Conservation (phyloP, 2,113 vertebrate species). For the Gasterosteus nipponicus region DNA sequence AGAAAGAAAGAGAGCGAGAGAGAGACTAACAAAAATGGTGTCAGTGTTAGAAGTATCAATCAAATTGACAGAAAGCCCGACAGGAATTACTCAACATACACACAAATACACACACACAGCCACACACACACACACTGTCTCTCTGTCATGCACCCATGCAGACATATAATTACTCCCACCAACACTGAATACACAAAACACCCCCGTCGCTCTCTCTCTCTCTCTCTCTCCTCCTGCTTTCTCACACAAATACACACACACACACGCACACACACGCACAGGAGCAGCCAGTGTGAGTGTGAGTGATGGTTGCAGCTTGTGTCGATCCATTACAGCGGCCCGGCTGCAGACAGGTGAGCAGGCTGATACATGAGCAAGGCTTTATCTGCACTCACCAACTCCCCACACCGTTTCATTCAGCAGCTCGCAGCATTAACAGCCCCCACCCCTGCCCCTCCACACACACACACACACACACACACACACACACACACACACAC, state of each 20-base stretch:
- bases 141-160: slow-evolving; percentile 69
- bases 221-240: neutral
- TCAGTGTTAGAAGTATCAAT: slow-evolving; percentile 61
- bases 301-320: slow-evolving; percentile 69
- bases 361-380: slow-evolving; percentile 78
- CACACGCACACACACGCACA: slow-evolving; percentile 24
- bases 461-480: slow-evolving; percentile 20
- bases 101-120: slow-evolving; percentile 38
- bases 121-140: slow-evolving; percentile 49
- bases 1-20: neutral
- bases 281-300: slow-evolving; percentile 61
- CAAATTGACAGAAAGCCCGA: slow-evolving; percentile 53
- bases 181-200: slow-evolving; percentile 45
- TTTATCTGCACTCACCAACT: slow-evolving; percentile 77
- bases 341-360: slow-evolving; percentile 76
- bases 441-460: neutral
- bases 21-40: slow-evolving; percentile 32
- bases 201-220: slow-evolving; percentile 3
- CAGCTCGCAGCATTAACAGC: slow-evolving; percentile 50
- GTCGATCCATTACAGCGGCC: slow-evolving; percentile 74
- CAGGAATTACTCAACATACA: slow-evolving; percentile 47
- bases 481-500: slow-evolving; percentile 28
- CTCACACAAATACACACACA: slow-evolving; percentile 2
- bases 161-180: slow-evolving; percentile 71
- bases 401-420: slow-evolving; percentile 67